Percentiles rank a stretch among this genome's conserved stretches.
These are phyloP conservation scores for Margaritifera margaritifera DNA, from an alignment of 2,888 invertebrate species.

Conservation along the genomic window DNA sequence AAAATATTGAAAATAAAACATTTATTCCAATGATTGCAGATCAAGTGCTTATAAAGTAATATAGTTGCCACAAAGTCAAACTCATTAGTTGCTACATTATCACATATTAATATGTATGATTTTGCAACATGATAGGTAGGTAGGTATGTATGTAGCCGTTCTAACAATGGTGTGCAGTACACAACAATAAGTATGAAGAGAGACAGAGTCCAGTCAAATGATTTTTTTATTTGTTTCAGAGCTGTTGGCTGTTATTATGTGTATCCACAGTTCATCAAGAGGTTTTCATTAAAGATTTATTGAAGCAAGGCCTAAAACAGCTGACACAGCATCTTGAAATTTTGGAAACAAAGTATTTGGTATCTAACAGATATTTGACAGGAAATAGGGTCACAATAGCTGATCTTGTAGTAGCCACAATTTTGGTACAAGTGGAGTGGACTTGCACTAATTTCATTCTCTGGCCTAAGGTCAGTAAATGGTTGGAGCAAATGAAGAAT, in stretches of 20 bases:
- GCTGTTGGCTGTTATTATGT: constrained; percentile 56
- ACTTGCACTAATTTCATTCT: constrained; percentile 57
- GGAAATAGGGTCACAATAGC: constrained; percentile 59
- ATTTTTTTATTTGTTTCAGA: constrained; percentile 35
- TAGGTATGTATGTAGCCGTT: too few species aligned
- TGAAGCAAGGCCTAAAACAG: constrained; percentile 54
- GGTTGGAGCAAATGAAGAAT: constrained; percentile 55
- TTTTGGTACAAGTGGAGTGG: constrained; percentile 61
- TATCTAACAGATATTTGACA: constrained; percentile 49
- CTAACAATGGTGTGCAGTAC: neutral
- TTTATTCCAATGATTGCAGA: too few species aligned
- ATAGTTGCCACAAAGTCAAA: too few species aligned
- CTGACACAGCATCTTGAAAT: constrained; percentile 54
- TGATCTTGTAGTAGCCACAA: constrained; percentile 55
- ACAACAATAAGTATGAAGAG: too few species aligned
- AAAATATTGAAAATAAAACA: too few species aligned
- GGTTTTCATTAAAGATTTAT: constrained; percentile 51
- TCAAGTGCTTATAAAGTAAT: too few species aligned
- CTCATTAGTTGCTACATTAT: too few species aligned
- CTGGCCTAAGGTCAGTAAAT: constrained; percentile 60
- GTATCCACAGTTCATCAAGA: constrained; percentile 64
- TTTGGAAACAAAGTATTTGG: constrained; percentile 58
- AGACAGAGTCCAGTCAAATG: too few species aligned
- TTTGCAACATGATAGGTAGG: too few species aligned
- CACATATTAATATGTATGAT: too few species aligned